These are phyloP conservation scores for Drosophila rellima DNA, from an alignment of 2,888 invertebrate genomes.

Conservation along the genomic window DNA sequence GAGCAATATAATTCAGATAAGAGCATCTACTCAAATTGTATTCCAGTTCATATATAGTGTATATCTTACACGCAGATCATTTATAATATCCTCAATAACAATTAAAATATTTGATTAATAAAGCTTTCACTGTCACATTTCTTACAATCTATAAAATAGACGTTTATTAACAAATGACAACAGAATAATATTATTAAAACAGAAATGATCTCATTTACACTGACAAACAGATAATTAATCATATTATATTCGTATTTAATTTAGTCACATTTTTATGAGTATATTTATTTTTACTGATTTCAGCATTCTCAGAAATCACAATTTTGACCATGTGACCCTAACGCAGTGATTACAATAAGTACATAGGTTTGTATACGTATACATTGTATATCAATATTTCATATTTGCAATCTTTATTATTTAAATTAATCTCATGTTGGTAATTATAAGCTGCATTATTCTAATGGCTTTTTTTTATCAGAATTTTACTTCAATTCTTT, in stretches of 20 bases:
- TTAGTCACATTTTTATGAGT: slow-evolving; percentile 1
- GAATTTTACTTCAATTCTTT: neutral
- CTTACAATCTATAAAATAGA: slow-evolving; percentile 5
- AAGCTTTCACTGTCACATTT: neutral
- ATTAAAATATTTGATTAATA: neutral
- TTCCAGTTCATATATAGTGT: neutral
- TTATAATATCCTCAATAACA: neutral
- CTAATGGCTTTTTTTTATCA: neutral
- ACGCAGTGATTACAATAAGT: slow-evolving; percentile 19
- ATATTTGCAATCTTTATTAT: neutral
- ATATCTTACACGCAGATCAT: too few species aligned
- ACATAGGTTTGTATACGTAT: neutral
- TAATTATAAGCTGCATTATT: neutral
- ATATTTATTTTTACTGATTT: slow-evolving; percentile 22
- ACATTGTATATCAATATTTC: slow-evolving; percentile 4
- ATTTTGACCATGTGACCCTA: slow-evolving; percentile 35
- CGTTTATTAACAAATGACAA: slow-evolving; percentile 6
- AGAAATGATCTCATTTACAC: slow-evolving; percentile 52
- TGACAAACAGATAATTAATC: slow-evolving; percentile 37
- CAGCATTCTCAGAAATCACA: slow-evolving; percentile 14
- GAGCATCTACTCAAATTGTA: neutral
- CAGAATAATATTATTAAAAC: slow-evolving; percentile 26
- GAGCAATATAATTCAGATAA: neutral
- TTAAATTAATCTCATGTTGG: neutral
- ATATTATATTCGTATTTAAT: slow-evolving; percentile 22